Evolutionary conservation across 2,888 invertebrate species (phyloP), one percentile per base, ranked within the genome.

Genomic region (Morinoia aosen): DNA sequence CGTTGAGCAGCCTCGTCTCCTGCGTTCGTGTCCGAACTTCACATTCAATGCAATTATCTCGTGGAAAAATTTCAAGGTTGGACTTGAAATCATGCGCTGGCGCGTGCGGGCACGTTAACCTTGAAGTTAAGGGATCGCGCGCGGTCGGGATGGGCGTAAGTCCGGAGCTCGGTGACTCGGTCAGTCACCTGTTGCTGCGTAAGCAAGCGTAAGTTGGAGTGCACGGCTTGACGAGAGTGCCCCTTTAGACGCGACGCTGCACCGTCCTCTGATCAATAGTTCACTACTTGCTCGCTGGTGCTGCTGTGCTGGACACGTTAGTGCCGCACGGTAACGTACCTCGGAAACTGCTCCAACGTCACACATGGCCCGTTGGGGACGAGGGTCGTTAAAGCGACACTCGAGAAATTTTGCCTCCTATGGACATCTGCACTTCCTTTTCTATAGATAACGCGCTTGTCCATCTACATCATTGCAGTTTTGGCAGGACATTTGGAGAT

Each of bases 131-230:
- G 76, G 76, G 25, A 76, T 33, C 76, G 25, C 8, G 76, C 76
- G 25, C 19, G 61, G 76, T 16, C 76, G 19, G 7, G 76, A 33
- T 33, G 76, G 19, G 33, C 19, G 90, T 14, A 90, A 39, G 19
- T 90, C 1, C n/a, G n/a, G 14, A n/a, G 93, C 58, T 14, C 48
- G 48, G 19, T 57, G 57, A n/a, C 93, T 39, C 93, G 57, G 93
- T n/a, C 33, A 33, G 90, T 90, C 90, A 90, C 90, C 90, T 90
- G 90, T 90, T 90, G 90, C 90, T 39, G 39, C 48, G 90, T 90
- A 48, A 90, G 90, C 90, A 19, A 39, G 48, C 90, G 90, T 48
- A 48, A 12, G 40, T 48, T 12, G 90, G 40, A 90, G 90, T 39
- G 88, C 88, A 12, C 48, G 40, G 90, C 90, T 90, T 90, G 90